Evolutionary conservation across 2,113 vertebrate genomes (phyloP), one percentile per base, ranked within the genome.

Genomic region (Etheostoma spectabile): DNA sequence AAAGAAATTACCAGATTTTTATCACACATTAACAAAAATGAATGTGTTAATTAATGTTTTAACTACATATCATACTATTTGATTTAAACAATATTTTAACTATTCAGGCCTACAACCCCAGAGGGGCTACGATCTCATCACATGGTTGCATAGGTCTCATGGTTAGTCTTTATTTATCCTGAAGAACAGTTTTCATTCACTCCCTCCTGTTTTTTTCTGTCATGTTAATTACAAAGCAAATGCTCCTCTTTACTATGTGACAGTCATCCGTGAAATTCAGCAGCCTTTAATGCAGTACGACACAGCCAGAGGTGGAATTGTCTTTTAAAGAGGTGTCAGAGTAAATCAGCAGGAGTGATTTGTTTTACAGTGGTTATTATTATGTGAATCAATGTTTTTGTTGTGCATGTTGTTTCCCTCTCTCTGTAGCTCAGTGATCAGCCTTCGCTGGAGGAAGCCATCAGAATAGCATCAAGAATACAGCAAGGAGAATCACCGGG

Each of bases 401-500:
- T 71, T 21, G 19, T 60, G 4, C 8, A 1, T 16, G 8, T 53
- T 55, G n/a, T 78, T 27, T 67, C 53, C 49, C 42, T 77, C 33
- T 48, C 14, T 80, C 49, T 87, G 49, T 24, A 99, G 98, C 96
- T 99, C 65, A 97, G 97, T 91, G 98, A 99, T 89, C 97, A 98
- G 86, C 98, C 97, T 64, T 99, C 98, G 33, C 92, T 99, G 92
- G 98, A 99, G 94, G 98, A 99, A 96, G 98, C 98, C 93, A 99
- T 99, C 92, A 96, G 98, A 94, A 99, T 99, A 96, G 98, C 98
- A 74, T 99, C 98, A 67, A 96, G 98, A 93, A 99, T 99, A 96
- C 98, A 99, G 66, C 98, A 99, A 91, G 98, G 98, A 86, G 98
- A 99, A 92, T 97, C 97, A 0, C 97, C 97, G 10, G 98, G 96